Evolutionary conservation across 1,140 invertebrate genomes (phyloP), one percentile per base, ranked within the genome.

Genomic region (Panonychus citri): DNA sequence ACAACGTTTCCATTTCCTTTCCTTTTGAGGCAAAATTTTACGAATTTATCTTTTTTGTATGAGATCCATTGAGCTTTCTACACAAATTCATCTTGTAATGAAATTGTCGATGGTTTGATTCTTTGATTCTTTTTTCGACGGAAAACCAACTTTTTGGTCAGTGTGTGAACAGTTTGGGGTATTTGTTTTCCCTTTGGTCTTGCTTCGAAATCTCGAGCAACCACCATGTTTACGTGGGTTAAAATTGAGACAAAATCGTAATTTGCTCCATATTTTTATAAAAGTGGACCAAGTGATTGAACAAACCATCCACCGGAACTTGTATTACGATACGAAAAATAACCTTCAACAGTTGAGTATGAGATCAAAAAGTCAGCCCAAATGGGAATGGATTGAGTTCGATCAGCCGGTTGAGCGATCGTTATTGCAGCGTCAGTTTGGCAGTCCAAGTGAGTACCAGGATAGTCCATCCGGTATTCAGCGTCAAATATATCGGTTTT

Each of bases 261-360:
- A n/a, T 79, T 75, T 60, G 75, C 74, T n/a, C 77, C 79, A 68
- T 81, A 76, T 40, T 76, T 76, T 34, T 76, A 72, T 4, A 95
- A 67, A 63, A 89, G 82, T 13, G 78, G 69, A 63, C 81, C 83
- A 1, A 97, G 70, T 1, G 88, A 81, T 73, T 96, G 89, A 69
- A 95, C 83, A 65, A 94, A 96, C 90, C 91, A 97, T 0, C 61
- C 62, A 17, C 87, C 85, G 39, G 70, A 71, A 10, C 81, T 82
- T 13, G 86, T 90, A 66, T 95, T 94, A 57, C 90, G 77, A 90
- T 90, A 96, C 0, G 89, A 93, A 69, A 81, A 95, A 69, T 77
- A 86, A 57, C 85, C 88, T 67, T 87, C 82, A 56, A 94, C 81
- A 26, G 89, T 93, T 8, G 87, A 93, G 68, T 89, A 95, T 17